Evolutionary conservation across 2,113 vertebrate genomes (phyloP).

Genomic region (Prolemur simus): DNA sequence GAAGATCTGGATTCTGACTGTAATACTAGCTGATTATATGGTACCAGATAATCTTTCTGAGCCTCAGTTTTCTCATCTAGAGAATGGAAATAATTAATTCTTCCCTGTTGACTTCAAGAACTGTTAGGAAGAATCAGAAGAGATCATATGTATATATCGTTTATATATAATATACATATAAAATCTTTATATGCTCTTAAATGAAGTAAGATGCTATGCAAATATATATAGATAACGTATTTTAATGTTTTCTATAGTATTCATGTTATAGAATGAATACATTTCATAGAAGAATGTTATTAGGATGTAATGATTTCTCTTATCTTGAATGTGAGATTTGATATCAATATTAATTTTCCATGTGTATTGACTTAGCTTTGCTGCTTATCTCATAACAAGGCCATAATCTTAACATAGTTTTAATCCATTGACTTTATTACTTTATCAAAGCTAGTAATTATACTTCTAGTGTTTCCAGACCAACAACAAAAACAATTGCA

Average conservation of each 20-base stretch:
- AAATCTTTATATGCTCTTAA: not conserved
- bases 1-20: not conserved
- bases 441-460: slow-evolving; percentile 29
- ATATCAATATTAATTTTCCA: slow-evolving; percentile 24
- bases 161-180: not conserved
- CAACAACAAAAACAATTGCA: slow-evolving; percentile 10
- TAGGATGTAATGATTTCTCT: slow-evolving; percentile 12
- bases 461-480: slow-evolving; percentile 33
- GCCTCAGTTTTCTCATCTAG: not conserved
- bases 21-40: not conserved
- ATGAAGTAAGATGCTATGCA: not conserved
- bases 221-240: not conserved
- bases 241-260: not conserved
- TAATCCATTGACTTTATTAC: slow-evolving; percentile 43
- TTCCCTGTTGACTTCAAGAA: not conserved
- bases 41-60: not conserved
- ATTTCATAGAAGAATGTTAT: not conserved
- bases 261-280: not conserved
- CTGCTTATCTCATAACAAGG: not conserved
- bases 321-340: slow-evolving; percentile 8
- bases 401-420: slow-evolving; percentile 25
- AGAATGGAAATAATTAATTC: not conserved
- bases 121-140: not conserved
- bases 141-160: not conserved
- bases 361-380: slow-evolving; percentile 8